These are phyloP conservation scores for Macquaria ambigua DNA, from an alignment of 2,113 vertebrate genomes.

Conservation along the genomic window DNA sequence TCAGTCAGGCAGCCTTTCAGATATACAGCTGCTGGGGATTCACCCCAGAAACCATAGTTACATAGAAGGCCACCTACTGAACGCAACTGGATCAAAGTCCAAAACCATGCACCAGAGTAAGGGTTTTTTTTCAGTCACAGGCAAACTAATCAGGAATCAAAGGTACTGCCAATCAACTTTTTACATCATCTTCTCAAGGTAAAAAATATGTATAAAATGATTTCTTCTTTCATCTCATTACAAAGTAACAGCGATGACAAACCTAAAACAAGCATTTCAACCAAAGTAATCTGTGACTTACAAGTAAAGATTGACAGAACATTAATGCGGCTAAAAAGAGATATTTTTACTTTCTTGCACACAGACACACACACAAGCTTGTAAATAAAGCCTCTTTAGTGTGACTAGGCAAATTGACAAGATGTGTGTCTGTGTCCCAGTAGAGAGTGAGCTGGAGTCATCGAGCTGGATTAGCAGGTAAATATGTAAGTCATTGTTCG, in stretches of 20 bases:
- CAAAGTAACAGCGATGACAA: neutral
- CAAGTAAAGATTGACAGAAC: neutral
- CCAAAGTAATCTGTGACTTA: neutral
- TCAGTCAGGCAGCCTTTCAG: constrained; percentile 61
- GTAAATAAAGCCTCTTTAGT: constrained; percentile 38
- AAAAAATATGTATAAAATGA: neutral
- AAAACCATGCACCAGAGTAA: neutral
- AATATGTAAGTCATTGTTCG: constrained; percentile 57
- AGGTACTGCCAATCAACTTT: constrained; percentile 26
- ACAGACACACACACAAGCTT: neutral
- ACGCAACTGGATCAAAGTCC: constrained; percentile 55
- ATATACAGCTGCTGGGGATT: constrained; percentile 44
- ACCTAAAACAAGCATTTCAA: neutral
- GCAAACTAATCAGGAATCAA: constrained; percentile 27
- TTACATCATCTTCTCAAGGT: constrained; percentile 29
- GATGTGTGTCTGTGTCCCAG: constrained; percentile 19
- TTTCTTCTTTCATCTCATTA: constrained; percentile 2
- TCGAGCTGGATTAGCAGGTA: constrained; percentile 49
- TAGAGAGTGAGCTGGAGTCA: constrained; percentile 23
- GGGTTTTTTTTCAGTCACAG: constrained; percentile 21
- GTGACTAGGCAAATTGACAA: constrained; percentile 22
- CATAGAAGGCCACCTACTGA: constrained; percentile 38
- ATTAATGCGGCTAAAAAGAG: neutral
- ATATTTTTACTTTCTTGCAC: neutral
- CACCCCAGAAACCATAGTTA: constrained; percentile 34